A percentile compares a stretch with the other conserved stretches of the same genome.
These are phyloP conservation scores for Trilocha varians DNA, from an alignment of 2,888 invertebrate genomes.

Conservation along the genomic window DNA sequence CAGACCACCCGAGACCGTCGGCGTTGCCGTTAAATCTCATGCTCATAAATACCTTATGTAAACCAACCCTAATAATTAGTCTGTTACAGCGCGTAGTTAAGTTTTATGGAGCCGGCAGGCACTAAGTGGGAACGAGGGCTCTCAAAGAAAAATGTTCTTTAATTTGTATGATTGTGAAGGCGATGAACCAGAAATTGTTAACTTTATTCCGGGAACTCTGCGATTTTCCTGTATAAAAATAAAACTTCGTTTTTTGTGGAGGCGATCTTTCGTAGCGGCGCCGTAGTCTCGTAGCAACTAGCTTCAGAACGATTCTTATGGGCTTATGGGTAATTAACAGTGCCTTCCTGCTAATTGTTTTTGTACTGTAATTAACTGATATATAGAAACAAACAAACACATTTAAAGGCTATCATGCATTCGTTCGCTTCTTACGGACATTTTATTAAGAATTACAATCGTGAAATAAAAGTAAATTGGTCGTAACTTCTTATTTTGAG, in stretches of 20 bases:
- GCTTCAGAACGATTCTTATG: no score
- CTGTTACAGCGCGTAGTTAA: conserved; percentile 67
- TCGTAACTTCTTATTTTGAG: no score
- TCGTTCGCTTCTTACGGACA: neutral
- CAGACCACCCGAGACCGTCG: conserved; percentile 65
- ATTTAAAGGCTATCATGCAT: neutral
- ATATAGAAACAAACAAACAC: neutral
- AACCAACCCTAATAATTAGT: conserved; percentile 73
- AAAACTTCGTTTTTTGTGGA: conserved; percentile 52
- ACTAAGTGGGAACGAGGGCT: conserved; percentile 45
- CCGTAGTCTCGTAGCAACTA: conserved; percentile 28
- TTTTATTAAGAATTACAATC: no score
- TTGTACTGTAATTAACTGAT: no score
- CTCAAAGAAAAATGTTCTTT: conserved; percentile 61
- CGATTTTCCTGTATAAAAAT: conserved; percentile 35
- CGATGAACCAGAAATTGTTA: conserved; percentile 65
- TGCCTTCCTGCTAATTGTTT: no score
- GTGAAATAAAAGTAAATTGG: no score
- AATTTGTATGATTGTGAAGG: conserved; percentile 59
- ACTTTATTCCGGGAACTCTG: conserved; percentile 55
- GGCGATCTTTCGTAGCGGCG: conserved; percentile 47
- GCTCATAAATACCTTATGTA: conserved; percentile 72
- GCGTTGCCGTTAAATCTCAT: conserved; percentile 63
- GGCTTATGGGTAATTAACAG: no score
- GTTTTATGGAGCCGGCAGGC: conserved; percentile 60